phyloP scores from a whole-genome alignment of 2,888 invertebrate species.

The Mystacides longicornis region DNA sequence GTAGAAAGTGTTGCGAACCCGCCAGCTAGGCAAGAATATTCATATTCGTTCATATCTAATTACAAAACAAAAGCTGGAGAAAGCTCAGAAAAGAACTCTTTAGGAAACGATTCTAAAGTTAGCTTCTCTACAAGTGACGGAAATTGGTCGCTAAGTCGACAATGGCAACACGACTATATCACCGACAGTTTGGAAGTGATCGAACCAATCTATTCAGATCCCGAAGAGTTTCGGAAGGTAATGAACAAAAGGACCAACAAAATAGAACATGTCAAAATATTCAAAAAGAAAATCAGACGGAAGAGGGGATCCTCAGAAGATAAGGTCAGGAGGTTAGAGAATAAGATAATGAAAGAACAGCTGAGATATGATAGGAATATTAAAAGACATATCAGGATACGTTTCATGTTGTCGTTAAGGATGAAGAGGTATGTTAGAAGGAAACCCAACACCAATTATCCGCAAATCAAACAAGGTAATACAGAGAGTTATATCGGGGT shows the following conservation, averaged over 20 bases:
- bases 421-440: conserved; percentile 49
- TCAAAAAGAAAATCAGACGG: conserved; percentile 15
- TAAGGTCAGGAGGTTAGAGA: conserved; percentile 33
- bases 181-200: conserved; percentile 26
- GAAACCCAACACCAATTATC: conserved; percentile 10
- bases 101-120: conserved; percentile 29
- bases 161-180: conserved; percentile 40
- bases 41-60: conserved; percentile 20
- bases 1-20: not conserved
- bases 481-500: conserved; percentile 15
- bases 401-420: conserved; percentile 60
- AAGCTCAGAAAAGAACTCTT: conserved; percentile 8
- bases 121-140: conserved; percentile 35
- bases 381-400: conserved; percentile 56
- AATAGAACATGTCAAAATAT: conserved; percentile 13
- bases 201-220: conserved; percentile 20
- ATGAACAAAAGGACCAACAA: conserved; percentile 4
- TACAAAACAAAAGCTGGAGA: conserved; percentile 13
- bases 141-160: conserved; percentile 48
- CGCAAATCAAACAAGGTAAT: not conserved
- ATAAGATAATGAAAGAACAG: conserved; percentile 38
- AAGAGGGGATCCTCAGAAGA: conserved; percentile 9
- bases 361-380: conserved; percentile 51
- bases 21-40: conserved; percentile 12
- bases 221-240: conserved; percentile 7